Evolutionary conservation across 1,140 invertebrate genomes (phyloP).

Genomic region (Apis laboriosa): DNA sequence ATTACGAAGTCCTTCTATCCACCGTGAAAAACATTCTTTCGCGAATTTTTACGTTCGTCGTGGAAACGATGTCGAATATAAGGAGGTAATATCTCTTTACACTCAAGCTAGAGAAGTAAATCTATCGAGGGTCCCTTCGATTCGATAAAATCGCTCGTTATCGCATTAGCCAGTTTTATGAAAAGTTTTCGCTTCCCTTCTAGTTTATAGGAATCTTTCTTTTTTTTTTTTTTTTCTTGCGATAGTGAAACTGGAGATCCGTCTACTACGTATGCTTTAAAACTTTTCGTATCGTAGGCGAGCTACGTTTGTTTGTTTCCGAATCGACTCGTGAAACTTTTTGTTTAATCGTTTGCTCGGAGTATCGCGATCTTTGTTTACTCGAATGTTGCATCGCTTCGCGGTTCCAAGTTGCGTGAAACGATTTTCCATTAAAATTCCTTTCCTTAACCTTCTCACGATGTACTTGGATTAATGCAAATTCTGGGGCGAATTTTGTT

Average conservation of each 20-base stretch:
- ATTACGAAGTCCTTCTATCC: not conserved
- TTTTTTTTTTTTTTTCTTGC: not conserved
- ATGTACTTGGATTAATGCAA: not conserved
- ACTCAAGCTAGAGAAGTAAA: too few relatives aligned
- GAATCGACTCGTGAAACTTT: not conserved
- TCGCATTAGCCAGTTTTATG: not conserved
- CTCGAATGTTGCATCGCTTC: not conserved
- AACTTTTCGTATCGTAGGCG: slow-evolving; percentile 6
- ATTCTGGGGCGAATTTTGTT: not conserved
- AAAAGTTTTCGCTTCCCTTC: not conserved
- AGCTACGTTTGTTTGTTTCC: not conserved
- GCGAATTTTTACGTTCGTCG: not conserved
- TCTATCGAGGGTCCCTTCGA: too few relatives aligned
- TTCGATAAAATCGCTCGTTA: not conserved
- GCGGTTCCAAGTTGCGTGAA: not conserved
- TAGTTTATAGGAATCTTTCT: not conserved
- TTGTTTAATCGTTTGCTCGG: not conserved
- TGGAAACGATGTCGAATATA: not conserved
- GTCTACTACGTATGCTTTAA: not conserved
- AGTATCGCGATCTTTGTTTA: not conserved
- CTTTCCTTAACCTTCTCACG: too few relatives aligned
- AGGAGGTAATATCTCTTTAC: not conserved
- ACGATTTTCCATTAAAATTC: not conserved
- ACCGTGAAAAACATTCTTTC: not conserved
- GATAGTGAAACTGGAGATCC: not conserved